phyloP scores from a whole-genome alignment of 2,113 vertebrate species.

The Cricetomys ansorgei region DNA sequence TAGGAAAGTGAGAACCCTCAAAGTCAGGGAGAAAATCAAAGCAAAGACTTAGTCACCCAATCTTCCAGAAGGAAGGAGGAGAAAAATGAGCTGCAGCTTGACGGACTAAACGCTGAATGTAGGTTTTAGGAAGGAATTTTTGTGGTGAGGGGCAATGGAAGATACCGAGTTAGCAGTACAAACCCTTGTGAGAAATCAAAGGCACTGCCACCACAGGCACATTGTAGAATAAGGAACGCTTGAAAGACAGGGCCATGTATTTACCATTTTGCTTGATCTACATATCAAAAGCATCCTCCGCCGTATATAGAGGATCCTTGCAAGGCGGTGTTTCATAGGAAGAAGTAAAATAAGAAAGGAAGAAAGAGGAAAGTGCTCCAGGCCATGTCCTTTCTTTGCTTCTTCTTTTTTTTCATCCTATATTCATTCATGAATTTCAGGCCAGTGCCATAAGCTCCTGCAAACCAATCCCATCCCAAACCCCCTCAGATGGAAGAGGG shows the following conservation, averaged over 20 bases:
- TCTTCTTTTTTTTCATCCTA: conserved; percentile 48
- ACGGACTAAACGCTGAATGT: conserved; percentile 74
- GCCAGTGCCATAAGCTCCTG: conserved; percentile 60
- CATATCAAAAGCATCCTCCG: conserved; percentile 86
- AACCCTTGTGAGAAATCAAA: conserved; percentile 81
- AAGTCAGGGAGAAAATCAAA: conserved; percentile 74
- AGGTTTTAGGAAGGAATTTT: conserved; percentile 77
- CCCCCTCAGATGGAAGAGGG: conserved; percentile 26
- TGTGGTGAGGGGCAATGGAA: conserved; percentile 72
- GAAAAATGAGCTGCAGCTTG: conserved; percentile 43
- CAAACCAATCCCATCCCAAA: conserved; percentile 64
- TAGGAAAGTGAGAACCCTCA: conserved; percentile 79
- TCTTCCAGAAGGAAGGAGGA: conserved; percentile 71
- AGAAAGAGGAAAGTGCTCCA: conserved; percentile 71
- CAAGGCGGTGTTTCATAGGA: conserved; percentile 72
- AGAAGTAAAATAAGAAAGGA: conserved; percentile 38
- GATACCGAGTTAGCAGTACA: conserved; percentile 71
- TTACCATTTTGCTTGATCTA: conserved; percentile 86
- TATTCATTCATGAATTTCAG: conserved; percentile 71
- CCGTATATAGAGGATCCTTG: conserved; percentile 73
- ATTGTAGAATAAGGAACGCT: conserved; percentile 83
- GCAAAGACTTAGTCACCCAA: conserved; percentile 62
- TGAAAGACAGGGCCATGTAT: conserved; percentile 76
- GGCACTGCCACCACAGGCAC: conserved; percentile 64
- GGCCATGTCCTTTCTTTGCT: conserved; percentile 68